Evolutionary conservation across 2,797 vertebrate genomes (phyloP).

Genomic region (Pyrocephalus nanus): DNA sequence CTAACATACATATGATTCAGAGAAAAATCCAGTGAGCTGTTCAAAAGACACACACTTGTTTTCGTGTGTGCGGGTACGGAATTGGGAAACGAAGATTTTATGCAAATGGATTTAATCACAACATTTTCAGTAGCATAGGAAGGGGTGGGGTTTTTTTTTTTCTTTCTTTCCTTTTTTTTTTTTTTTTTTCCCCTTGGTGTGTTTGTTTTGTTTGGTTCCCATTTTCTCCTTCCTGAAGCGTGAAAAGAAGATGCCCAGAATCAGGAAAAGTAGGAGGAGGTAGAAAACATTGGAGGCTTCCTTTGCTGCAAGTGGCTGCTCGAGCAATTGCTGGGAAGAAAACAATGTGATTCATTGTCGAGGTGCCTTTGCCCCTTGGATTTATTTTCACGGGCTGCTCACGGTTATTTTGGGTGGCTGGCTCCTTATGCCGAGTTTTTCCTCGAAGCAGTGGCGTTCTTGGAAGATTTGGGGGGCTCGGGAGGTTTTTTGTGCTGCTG

Average conservation of each 20-base stretch:
- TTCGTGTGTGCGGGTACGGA: background rate
- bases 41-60: background rate
- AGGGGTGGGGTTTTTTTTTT: background rate
- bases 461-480: background rate
- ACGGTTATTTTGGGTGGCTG: slow-evolving; percentile 68
- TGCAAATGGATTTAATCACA: background rate
- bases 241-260: background rate
- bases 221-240: background rate
- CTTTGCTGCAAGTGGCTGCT: slow-evolving; percentile 49
- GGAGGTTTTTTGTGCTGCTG: background rate
- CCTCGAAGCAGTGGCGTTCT: slow-evolving; percentile 5
- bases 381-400: slow-evolving; percentile 62
- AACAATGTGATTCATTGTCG: slow-evolving; percentile 76
- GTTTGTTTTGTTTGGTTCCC: background rate
- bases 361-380: slow-evolving; percentile 63
- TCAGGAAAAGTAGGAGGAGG: slow-evolving; percentile 12
- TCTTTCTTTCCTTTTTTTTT: too few relatives aligned
- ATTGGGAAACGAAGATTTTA: background rate
- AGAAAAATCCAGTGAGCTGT: fast-evolving
- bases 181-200: too few relatives aligned
- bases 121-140: background rate
- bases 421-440: slow-evolving; percentile 52
- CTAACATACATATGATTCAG: background rate
- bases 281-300: slow-evolving; percentile 22
- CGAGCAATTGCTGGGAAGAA: slow-evolving; percentile 67